Percentiles rank a stretch among this genome's conserved stretches.
Evolutionary conservation across 2,113 vertebrate genomes (phyloP).

Genomic region (Gymnorhina tibicen): DNA sequence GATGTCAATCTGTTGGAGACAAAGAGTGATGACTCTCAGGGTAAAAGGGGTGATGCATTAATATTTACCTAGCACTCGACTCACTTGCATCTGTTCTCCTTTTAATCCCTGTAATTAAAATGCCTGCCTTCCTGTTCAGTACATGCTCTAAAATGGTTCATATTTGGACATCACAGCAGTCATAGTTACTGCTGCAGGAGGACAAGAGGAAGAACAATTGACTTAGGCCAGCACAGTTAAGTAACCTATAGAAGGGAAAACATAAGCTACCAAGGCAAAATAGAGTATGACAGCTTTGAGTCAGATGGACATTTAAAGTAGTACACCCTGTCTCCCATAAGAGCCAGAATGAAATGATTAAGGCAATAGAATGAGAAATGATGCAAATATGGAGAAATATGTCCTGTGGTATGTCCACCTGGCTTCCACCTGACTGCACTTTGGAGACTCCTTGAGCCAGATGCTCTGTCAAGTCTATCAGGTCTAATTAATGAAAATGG

Average conservation of each 20-base stretch:
- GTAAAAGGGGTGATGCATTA: not conserved
- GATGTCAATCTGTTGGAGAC: not conserved
- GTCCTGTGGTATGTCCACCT: not conserved
- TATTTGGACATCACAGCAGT: not conserved
- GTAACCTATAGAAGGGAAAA: not conserved
- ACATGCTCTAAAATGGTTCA: not conserved
- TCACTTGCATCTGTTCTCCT: not conserved
- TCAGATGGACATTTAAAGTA: not conserved
- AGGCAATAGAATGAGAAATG: not conserved
- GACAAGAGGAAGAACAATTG: not conserved
- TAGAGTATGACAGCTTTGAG: not conserved
- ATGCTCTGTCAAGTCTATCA: not conserved
- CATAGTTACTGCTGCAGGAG: not conserved
- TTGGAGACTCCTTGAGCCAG: not conserved
- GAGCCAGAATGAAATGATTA: not conserved
- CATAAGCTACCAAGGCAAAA: not conserved
- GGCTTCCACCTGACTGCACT: not conserved
- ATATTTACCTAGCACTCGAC: not conserved
- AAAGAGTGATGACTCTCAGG: not conserved
- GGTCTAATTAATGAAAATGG: not conserved
- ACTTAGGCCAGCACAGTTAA: not conserved
- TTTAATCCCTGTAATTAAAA: conserved; percentile 15
- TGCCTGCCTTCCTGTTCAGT: not conserved
- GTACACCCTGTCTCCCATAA: not conserved
- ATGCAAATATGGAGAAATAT: not conserved